Conservation (phyloP, 2,113 vertebrate genomes). For the Abramis brama region DNA sequence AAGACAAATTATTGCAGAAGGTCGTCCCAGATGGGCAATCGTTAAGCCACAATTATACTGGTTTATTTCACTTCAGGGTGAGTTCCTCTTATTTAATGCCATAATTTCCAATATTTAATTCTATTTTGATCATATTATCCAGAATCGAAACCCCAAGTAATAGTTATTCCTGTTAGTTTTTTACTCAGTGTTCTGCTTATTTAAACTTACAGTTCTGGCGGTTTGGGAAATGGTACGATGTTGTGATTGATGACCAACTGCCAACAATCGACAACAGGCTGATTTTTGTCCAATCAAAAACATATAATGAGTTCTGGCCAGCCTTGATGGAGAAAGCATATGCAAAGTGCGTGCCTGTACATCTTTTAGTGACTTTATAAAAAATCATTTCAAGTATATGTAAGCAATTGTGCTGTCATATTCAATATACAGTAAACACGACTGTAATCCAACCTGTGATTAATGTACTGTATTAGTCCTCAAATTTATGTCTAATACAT, state of each 20-base stretch:
- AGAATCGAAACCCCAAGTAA: neutral
- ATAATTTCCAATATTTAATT: neutral
- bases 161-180: neutral
- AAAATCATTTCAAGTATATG: neutral
- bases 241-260: constrained; percentile 78
- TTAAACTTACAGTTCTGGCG: constrained; percentile 75
- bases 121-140: neutral
- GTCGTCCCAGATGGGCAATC: constrained; percentile 69
- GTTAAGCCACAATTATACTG: constrained; percentile 69
- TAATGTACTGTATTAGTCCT: neutral
- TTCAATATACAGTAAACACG: neutral
- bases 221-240: constrained; percentile 77
- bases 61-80: constrained; percentile 79
- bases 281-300: constrained; percentile 71
- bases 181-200: neutral
- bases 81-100: constrained; percentile 24
- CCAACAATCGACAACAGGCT: constrained; percentile 69
- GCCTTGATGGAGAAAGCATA: constrained; percentile 79
- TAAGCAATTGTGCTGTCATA: neutral
- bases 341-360: constrained; percentile 71
- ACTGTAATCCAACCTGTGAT: neutral
- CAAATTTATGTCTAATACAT: neutral
- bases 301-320: constrained; percentile 75
- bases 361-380: neutral
- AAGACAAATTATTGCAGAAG: constrained; percentile 36